Conservation (phyloP, 1,140 invertebrate genomes). For the Pissodes strobi region DNA sequence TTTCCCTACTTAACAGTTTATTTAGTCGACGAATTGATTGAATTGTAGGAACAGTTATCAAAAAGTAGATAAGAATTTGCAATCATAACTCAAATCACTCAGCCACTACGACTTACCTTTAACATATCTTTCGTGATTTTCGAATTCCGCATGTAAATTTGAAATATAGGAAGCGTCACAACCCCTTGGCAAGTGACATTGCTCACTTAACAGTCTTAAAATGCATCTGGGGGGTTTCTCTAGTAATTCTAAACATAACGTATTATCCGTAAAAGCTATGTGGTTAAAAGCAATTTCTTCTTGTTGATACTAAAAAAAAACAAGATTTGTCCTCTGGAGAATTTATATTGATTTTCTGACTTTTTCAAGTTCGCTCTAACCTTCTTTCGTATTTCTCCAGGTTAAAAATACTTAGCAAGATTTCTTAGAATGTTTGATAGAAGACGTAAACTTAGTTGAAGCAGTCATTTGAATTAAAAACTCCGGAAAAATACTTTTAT, state of each 20-base stretch:
- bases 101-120: conserved; percentile 64
- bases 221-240: conserved; percentile 90
- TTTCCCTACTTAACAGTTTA: too few species aligned
- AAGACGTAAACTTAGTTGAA: too few species aligned
- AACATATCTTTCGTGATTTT: conserved; percentile 81
- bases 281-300: conserved; percentile 88
- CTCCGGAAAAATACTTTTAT: too few species aligned
- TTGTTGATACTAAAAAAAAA: conserved; percentile 74
- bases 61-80: neutral
- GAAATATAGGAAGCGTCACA: conserved; percentile 87
- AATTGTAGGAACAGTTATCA: too few species aligned
- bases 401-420: too few species aligned
- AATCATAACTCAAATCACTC: neutral
- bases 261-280: conserved; percentile 91
- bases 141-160: conserved; percentile 90
- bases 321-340: too few species aligned
- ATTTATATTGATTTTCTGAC: too few species aligned
- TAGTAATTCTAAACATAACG: conserved; percentile 82
- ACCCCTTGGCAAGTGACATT: conserved; percentile 93
- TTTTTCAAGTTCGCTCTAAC: too few species aligned
- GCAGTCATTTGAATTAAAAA: too few species aligned
- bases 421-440: too few species aligned
- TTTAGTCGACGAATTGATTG: too few species aligned
- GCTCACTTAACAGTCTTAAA: conserved; percentile 85
- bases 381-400: too few species aligned